phyloP scores from a whole-genome alignment of 2,888 invertebrate species.

The Limnephilus rhombicus region DNA sequence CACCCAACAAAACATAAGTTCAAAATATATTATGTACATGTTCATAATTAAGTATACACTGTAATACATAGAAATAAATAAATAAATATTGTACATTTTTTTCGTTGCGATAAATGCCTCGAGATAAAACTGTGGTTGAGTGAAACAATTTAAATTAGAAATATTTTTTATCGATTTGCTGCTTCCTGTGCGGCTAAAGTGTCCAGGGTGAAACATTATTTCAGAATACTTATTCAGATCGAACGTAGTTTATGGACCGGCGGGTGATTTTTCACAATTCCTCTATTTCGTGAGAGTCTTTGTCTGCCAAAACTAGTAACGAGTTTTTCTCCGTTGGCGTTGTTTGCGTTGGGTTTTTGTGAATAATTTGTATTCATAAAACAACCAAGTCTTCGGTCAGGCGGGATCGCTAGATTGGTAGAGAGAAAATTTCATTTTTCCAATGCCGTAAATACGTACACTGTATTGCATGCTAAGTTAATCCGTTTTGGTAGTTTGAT shows the following conservation, averaged over 20 bases:
- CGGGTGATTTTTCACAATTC: constrained; percentile 27
- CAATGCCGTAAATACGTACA: not conserved
- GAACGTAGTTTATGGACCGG: constrained; percentile 22
- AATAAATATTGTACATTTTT: not conserved
- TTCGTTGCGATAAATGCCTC: not conserved
- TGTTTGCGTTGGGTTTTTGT: not conserved
- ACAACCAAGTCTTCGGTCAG: not conserved
- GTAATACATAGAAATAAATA: too few relatives aligned
- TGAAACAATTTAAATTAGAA: not conserved
- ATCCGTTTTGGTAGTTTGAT: not conserved
- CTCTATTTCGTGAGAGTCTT: constrained; percentile 26
- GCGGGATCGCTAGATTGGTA: not conserved
- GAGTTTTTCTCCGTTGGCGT: not conserved
- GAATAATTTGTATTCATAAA: not conserved
- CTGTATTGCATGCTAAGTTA: not conserved
- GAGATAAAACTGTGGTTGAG: too few relatives aligned
- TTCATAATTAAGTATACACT: too few relatives aligned
- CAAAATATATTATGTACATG: too few relatives aligned
- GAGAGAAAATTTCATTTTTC: not conserved
- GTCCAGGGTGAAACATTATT: not conserved
- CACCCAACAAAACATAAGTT: too few relatives aligned
- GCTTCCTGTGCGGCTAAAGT: not conserved
- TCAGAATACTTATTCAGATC: not conserved
- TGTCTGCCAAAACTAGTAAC: constrained; percentile 11
- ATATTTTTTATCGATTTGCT: not conserved